Evolutionary conservation across 2,888 invertebrate species (phyloP).

Genomic region (Nomada fucata): DNA sequence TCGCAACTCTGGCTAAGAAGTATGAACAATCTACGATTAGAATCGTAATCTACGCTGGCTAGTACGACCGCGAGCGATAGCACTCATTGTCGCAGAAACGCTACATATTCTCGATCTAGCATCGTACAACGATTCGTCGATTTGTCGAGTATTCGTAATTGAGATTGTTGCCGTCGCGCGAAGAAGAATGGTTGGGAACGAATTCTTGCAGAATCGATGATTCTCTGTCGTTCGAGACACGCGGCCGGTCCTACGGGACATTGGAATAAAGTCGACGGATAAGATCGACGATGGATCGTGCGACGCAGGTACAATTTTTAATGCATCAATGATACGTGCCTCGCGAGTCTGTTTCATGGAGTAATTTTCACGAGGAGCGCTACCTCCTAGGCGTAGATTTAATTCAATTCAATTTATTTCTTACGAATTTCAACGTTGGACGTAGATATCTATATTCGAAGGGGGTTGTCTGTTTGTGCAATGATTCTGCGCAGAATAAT

Average conservation of each 20-base stretch:
- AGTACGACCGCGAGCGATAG: constrained; percentile 25
- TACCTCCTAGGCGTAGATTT: background rate
- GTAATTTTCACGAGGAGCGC: constrained; percentile 1
- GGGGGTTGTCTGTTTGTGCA: background rate
- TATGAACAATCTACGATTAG: constrained; percentile 54
- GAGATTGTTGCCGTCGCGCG: too few species aligned
- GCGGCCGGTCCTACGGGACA: constrained; percentile 40
- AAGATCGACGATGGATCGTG: constrained; percentile 62
- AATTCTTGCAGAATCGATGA: constrained; percentile 1
- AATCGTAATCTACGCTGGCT: constrained; percentile 30
- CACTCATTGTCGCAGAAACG: constrained; percentile 7
- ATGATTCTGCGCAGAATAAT: too few species aligned
- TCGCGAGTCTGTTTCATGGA: constrained; percentile 10
- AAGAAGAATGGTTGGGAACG: constrained; percentile 4
- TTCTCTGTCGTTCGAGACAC: constrained; percentile 1
- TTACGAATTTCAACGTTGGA: background rate
- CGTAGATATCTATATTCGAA: constrained; percentile 5
- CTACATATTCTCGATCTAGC: constrained; percentile 10
- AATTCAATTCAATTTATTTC: background rate
- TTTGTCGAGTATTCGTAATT: background rate
- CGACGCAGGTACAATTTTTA: constrained; percentile 66
- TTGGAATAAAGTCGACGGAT: constrained; percentile 41
- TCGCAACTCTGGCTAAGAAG: constrained; percentile 25
- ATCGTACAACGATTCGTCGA: constrained; percentile 26
- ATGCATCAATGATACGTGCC: background rate